A percentile compares a stretch with the other conserved stretches of the same genome.
These are phyloP conservation scores for Dreissena rostriformis DNA, from an alignment of 1,140 invertebrate species.

Conservation along the genomic window DNA sequence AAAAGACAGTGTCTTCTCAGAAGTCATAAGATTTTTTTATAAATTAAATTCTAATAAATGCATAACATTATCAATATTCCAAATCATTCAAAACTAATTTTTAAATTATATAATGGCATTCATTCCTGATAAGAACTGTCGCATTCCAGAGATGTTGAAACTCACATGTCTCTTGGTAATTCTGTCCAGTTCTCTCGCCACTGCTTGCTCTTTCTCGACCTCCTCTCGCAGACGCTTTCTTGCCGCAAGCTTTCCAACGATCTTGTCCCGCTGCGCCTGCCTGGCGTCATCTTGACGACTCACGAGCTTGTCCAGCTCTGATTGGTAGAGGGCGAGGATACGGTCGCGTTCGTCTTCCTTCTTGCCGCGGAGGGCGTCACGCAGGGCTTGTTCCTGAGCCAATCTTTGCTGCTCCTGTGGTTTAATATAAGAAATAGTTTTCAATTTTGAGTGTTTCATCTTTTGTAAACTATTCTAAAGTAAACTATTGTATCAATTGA, in stretches of 20 bases:
- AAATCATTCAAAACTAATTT: too few species aligned
- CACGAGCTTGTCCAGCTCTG: constrained; percentile 62
- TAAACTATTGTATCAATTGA: too few species aligned
- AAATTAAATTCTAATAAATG: too few species aligned
- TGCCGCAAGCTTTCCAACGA: constrained; percentile 76
- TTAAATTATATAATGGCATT: too few species aligned
- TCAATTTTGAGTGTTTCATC: too few species aligned
- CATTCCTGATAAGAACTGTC: too few species aligned
- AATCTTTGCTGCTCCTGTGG: constrained; percentile 61
- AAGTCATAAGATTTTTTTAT: too few species aligned
- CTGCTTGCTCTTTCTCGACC: constrained; percentile 73
- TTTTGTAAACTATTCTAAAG: too few species aligned
- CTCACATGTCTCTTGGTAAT: constrained; percentile 77
- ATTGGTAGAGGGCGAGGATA: constrained; percentile 69
- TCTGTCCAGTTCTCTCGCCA: constrained; percentile 74
- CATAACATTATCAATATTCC: too few species aligned
- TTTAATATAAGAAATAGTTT: too few species aligned
- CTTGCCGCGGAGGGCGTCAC: constrained; percentile 64
- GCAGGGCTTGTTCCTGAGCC: constrained; percentile 66
- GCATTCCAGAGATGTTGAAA: background rate
- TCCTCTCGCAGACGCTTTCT: constrained; percentile 77
- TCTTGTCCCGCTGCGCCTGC: constrained; percentile 69
- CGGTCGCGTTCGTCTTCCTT: constrained; percentile 68
- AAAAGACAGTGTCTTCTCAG: background rate
- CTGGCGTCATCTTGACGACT: constrained; percentile 58